These are phyloP conservation scores for Cnemophilus loriae DNA, from an alignment of 2,113 vertebrate genomes.

Conservation along the genomic window DNA sequence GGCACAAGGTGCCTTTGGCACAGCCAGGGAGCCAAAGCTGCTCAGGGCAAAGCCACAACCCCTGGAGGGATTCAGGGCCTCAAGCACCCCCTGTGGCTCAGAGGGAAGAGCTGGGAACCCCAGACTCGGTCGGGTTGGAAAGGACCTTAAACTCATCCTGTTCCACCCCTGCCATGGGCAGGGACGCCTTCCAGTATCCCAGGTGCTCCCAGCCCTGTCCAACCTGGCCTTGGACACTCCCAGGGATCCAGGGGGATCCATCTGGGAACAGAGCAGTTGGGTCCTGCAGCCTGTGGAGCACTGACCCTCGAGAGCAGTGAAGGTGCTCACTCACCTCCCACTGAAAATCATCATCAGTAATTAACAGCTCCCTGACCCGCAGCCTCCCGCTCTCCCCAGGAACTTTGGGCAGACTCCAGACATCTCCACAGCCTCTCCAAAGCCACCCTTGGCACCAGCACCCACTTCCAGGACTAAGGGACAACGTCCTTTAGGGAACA, in stretches of 20 bases:
- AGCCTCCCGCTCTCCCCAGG: neutral
- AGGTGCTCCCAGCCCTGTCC: neutral
- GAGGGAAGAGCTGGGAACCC: neutral
- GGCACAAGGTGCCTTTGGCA: neutral
- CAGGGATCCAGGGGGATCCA: neutral
- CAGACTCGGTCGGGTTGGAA: rapidly evolving
- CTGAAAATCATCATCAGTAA: neutral
- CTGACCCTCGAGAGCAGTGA: neutral
- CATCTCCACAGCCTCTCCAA: neutral
- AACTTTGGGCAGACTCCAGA: neutral
- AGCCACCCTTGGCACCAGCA: neutral
- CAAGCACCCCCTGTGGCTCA: neutral
- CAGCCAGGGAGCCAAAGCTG: neutral
- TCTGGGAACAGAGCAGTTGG: neutral
- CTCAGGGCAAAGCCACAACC: neutral
- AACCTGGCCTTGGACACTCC: neutral
- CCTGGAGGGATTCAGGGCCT: rapidly evolving
- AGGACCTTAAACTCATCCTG: neutral
- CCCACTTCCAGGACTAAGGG: neutral
- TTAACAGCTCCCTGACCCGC: neutral
- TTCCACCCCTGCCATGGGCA: neutral
- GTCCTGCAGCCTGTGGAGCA: neutral
- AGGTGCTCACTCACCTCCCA: neutral
- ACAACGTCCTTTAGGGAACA: rapidly evolving
- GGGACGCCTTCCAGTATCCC: neutral